phyloP scores from a whole-genome alignment of 2,797 vertebrate genomes.

The Varecia variegata region DNA sequence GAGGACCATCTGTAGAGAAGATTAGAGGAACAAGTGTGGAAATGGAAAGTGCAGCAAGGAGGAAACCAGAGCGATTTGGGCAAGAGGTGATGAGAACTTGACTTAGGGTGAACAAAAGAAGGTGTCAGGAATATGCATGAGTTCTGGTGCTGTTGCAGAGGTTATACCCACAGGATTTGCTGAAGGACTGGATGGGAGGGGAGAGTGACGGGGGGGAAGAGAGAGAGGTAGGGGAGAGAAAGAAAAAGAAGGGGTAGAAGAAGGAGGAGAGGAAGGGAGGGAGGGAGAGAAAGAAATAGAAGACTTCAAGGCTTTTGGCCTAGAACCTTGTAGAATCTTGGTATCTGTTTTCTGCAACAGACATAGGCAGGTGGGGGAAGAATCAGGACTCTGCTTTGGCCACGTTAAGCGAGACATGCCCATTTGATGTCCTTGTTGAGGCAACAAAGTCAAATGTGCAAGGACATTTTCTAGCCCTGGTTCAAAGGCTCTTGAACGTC shows the following conservation, averaged over 20 bases:
- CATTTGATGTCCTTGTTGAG: fast-evolving
- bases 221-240: neutral
- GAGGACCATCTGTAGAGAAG: neutral
- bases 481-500: neutral
- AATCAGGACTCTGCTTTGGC: neutral
- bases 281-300: too few species aligned
- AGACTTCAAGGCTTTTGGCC: neutral
- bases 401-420: fast-evolving
- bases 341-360: neutral
- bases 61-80: neutral
- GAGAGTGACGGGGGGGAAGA: neutral
- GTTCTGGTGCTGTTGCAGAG: too few species aligned
- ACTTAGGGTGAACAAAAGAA: neutral
- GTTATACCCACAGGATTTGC: neutral
- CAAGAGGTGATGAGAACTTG: neutral
- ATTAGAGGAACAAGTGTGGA: neutral
- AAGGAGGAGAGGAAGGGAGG: neutral
- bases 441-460: neutral
- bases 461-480: fast-evolving
- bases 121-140: fast-evolving
- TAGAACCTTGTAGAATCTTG: neutral
- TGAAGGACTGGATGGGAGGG: neutral
- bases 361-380: neutral
- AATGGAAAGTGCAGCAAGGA: fast-evolving
- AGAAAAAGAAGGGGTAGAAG: neutral